Base-by-base conservation (phyloP, 2,797 vertebrate genomes). In the Gymnopithys bicolor region DNA sequence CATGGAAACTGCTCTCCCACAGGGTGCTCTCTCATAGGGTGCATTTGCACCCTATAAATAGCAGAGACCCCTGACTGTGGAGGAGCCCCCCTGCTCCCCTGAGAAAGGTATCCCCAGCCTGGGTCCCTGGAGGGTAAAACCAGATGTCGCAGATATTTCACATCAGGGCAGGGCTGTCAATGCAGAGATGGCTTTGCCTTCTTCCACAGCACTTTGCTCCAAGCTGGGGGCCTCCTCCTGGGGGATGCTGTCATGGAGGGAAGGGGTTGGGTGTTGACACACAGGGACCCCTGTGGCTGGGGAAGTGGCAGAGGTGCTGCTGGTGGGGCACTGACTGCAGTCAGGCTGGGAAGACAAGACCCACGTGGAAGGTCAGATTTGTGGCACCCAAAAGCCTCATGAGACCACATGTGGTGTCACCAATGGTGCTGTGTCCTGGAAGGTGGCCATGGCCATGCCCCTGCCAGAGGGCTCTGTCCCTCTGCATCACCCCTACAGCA, bases 271-370 rank as follows among this genome's bases (percentile, higher is more conserved):
- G 8, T 60, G 35, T 60, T 30, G 37, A 62, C 37, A 22, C 1
- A 2, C 13, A 1, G 1, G 64, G n/a, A 60, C 16, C 28, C 2
- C 1, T 4, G 2, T 7, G 41, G 53, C 11, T 4, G 5, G 15
- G 27, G 51, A 69, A 39, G 68, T 52, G 84, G 32, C 75, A 78
- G 75, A 87, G 49, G 45, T 78, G 45, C 48, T 78, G 70, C 66
- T 55, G 79, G 7, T 27, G 39, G 27, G 21, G 30, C 37, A 64
- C 24, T 58, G 62, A 24, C 51, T 87, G 53, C 0, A 0, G 28
- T 24, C 48, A 33, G 45, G 64, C 30, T 75, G 56, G 17, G 37
- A 10, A 27, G 35, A 27, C 19, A 52, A 32, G 15, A 84, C 15
- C 11, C 45, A 28, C 27, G 4, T 4, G 37, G 46, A 46, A 21